A percentile compares a stretch with the other conserved stretches of the same genome.
Evolutionary conservation across 2,797 vertebrate species (phyloP).

Genomic region (Eulemur coronatus): DNA sequence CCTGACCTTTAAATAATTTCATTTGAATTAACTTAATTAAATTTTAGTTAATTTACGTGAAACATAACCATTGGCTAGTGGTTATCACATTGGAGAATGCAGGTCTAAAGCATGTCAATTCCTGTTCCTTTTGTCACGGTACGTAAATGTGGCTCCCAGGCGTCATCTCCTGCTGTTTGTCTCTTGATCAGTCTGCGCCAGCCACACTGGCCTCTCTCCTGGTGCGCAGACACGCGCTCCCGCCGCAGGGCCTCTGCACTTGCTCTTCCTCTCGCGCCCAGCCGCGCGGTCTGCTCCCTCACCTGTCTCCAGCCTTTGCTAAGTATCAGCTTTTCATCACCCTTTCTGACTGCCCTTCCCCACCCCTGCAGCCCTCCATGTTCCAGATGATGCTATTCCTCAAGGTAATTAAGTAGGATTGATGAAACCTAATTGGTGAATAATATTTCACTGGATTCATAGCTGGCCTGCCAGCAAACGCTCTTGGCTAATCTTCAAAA

Average conservation of each 20-base stretch:
- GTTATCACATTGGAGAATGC: background rate
- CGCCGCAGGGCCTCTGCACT: background rate
- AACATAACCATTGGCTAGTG: background rate
- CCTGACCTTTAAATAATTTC: background rate
- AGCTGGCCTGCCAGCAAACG: background rate
- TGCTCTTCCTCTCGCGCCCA: rapidly evolving
- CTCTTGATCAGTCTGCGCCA: background rate
- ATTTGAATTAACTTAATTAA: background rate
- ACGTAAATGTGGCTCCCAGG: rapidly evolving
- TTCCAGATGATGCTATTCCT: background rate
- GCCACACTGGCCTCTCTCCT: background rate
- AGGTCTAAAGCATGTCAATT: background rate
- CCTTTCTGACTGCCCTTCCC: background rate
- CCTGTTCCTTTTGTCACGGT: background rate
- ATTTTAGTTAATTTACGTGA: background rate
- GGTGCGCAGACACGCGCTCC: background rate
- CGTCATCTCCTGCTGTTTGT: background rate
- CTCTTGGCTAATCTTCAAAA: background rate
- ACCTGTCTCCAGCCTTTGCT: background rate
- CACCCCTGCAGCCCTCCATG: background rate
- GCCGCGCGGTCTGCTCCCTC: rapidly evolving
- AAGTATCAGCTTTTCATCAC: background rate
- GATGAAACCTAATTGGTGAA: background rate
- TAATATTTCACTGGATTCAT: background rate
- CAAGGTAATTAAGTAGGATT: too few relatives aligned